Percentiles rank a stretch among this genome's conserved stretches.
Evolutionary conservation across 2,797 vertebrate genomes (phyloP).

Genomic region (Chaetodon trifasciatus): DNA sequence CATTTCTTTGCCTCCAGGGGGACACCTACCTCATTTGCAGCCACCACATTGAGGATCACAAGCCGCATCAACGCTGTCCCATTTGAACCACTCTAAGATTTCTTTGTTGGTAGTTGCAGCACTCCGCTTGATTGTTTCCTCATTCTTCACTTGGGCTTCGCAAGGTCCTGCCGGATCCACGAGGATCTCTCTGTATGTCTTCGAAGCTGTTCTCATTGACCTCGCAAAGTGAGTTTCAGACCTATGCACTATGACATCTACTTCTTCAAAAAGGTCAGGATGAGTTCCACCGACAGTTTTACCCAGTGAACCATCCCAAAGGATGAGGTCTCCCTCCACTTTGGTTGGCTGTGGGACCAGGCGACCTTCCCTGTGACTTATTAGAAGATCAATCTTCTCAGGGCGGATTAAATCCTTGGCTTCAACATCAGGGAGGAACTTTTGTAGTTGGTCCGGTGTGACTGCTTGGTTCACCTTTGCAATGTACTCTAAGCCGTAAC

Average conservation of each 20-base stretch:
- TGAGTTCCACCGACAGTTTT: constrained; percentile 31
- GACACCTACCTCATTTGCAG: constrained; percentile 24
- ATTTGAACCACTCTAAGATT: constrained; percentile 12
- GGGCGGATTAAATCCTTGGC: background rate
- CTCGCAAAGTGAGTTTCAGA: constrained; percentile 21
- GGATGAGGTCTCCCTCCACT: constrained; percentile 27
- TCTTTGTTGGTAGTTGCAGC: background rate
- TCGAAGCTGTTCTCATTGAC: constrained; percentile 21
- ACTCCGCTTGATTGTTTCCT: background rate
- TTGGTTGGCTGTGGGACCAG: constrained; percentile 13
- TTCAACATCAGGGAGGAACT: constrained; percentile 24
- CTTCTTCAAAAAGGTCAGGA: constrained; percentile 24
- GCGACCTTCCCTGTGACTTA: constrained; percentile 26
- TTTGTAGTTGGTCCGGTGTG: constrained; percentile 16
- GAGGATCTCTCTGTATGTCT: constrained; percentile 13
- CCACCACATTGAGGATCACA: constrained; percentile 28
- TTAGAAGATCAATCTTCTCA: constrained; percentile 2
- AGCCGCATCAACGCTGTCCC: background rate
- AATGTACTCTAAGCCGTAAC: constrained; percentile 36
- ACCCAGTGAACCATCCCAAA: constrained; percentile 22
- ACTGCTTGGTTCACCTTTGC: constrained; percentile 9
- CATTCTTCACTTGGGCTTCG: background rate
- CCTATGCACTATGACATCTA: background rate
- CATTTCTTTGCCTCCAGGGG: constrained; percentile 46
- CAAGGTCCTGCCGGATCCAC: background rate